Conservation (phyloP, 92 coral and sea anemone genomes). For the Desmophyllum pertusum region DNA sequence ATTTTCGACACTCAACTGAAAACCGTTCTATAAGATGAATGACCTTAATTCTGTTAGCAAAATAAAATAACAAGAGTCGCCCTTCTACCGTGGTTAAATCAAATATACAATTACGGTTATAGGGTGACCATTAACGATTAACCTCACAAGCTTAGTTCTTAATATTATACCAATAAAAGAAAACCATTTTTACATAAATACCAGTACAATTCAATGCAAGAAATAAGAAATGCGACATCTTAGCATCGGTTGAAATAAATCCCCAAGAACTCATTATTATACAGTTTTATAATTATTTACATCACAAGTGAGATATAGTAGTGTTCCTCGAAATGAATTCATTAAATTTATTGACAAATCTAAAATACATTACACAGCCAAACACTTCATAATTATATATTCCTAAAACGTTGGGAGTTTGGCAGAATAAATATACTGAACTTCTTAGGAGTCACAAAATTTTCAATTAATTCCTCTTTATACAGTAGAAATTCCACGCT, state of each 20-base stretch:
- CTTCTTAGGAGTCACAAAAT: not conserved
- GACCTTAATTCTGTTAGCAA: not conserved
- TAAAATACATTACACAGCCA: not conserved
- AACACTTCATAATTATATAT: not conserved
- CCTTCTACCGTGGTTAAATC: not conserved
- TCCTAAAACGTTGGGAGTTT: not conserved
- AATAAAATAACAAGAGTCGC: not conserved
- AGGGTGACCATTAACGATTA: not conserved
- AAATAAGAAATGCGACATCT: not conserved
- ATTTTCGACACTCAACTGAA: no score
- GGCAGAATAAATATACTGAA: conserved; percentile 2
- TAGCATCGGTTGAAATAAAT: not conserved
- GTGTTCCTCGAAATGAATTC: not conserved
- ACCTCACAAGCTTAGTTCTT: not conserved
- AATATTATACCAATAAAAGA: not conserved
- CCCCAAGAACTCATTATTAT: not conserved
- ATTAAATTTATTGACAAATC: not conserved
- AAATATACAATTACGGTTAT: not conserved
- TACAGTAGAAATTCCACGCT: not conserved
- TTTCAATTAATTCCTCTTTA: not conserved
- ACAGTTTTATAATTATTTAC: not conserved
- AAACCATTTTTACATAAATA: not conserved
- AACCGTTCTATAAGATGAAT: no score
- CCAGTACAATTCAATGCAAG: not conserved
- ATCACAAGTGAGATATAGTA: not conserved